Percentiles rank a stretch among this genome's conserved stretches.
Evolutionary conservation across 2,888 invertebrate species (phyloP).

Genomic region (Elegia similella): DNA sequence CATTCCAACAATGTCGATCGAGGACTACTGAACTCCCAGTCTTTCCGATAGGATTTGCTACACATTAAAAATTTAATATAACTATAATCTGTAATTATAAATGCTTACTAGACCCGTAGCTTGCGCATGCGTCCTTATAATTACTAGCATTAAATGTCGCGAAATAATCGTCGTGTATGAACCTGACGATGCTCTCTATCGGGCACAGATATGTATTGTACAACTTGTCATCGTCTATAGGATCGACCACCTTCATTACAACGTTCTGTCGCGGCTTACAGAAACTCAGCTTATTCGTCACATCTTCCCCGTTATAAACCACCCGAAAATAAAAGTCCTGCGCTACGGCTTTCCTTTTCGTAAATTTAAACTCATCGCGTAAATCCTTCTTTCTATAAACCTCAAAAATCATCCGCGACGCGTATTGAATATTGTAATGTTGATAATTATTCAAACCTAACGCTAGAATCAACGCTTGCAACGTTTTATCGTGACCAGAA

Average conservation of each 20-base stretch:
- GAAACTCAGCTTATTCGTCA: constrained; percentile 90
- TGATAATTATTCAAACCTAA: constrained; percentile 86
- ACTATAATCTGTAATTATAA: constrained; percentile 31
- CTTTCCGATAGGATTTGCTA: too few species aligned
- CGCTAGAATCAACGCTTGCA: constrained; percentile 91
- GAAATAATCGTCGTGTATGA: constrained; percentile 94
- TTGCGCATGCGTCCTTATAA: constrained; percentile 91
- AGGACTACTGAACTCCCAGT: too few species aligned
- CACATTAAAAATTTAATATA: too few species aligned
- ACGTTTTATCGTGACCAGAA: constrained; percentile 95
- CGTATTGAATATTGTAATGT: constrained; percentile 90
- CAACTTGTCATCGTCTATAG: constrained; percentile 54
- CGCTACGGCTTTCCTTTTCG: constrained; percentile 77
- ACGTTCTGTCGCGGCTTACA: constrained; percentile 84
- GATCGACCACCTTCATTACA: constrained; percentile 67
- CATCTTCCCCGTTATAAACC: constrained; percentile 92
- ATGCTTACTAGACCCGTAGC: constrained; percentile 55
- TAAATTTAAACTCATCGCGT: constrained; percentile 77
- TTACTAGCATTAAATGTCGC: constrained; percentile 91
- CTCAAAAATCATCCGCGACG: constrained; percentile 93
- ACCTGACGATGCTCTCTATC: constrained; percentile 92
- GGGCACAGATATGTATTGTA: constrained; percentile 86
- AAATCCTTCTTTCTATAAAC: constrained; percentile 86
- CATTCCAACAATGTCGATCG: too few species aligned
- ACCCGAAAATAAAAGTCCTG: constrained; percentile 91